Conservation (phyloP, 2,797 vertebrate genomes). For the Mus caroli region DNA sequence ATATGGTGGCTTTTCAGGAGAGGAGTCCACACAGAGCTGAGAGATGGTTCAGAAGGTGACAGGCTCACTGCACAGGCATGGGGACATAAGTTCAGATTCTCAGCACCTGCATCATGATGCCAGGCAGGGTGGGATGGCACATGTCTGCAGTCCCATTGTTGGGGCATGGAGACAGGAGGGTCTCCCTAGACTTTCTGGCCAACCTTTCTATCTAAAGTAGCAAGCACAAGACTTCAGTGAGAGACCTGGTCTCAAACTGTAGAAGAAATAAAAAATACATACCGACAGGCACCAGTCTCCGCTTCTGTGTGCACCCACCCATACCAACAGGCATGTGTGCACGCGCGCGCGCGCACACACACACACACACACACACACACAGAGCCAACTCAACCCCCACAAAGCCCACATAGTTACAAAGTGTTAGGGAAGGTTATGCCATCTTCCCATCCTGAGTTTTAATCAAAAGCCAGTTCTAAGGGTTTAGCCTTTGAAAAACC, state of each 20-base stretch:
- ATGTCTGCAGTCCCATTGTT: background rate
- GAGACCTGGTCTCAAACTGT: background rate
- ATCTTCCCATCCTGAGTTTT: background rate
- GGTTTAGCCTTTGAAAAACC: background rate
- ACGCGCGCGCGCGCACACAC: background rate
- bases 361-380: background rate
- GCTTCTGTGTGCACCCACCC: background rate
- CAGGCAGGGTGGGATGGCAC: background rate
- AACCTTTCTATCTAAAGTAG: background rate
- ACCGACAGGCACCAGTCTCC: background rate
- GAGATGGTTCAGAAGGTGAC: background rate
- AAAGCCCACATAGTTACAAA: background rate
- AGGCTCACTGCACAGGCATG: background rate
- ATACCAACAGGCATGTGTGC: background rate
- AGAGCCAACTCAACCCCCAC: fast-evolving
- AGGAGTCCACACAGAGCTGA: background rate
- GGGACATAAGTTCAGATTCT: too few species aligned
- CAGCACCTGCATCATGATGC: background rate
- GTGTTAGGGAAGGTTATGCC: fast-evolving
- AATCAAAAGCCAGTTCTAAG: background rate
- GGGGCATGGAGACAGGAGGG: background rate
- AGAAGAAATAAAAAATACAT: background rate
- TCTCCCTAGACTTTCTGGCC: background rate
- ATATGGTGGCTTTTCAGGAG: background rate
- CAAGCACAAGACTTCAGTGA: background rate